These are phyloP conservation scores for Lipophrys pholis DNA, from an alignment of 2,113 vertebrate species.

Conservation along the genomic window DNA sequence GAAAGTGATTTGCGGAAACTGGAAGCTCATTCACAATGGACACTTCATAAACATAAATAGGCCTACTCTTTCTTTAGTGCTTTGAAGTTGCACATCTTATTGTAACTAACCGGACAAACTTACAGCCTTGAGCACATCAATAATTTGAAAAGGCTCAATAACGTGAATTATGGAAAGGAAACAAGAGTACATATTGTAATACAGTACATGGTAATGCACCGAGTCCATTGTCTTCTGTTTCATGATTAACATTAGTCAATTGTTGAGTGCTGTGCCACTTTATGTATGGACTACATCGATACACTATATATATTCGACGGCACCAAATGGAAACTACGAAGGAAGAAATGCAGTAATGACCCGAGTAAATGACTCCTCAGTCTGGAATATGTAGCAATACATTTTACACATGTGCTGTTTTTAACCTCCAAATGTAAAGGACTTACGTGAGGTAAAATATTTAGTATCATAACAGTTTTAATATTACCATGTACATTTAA, in stretches of 20 bases:
- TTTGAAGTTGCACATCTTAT: not conserved
- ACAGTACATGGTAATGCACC: constrained; percentile 32
- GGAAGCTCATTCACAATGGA: constrained; percentile 1
- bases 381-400: constrained; percentile 1
- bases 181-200: constrained; percentile 17
- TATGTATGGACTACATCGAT: constrained; percentile 56
- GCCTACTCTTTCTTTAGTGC: constrained; percentile 16
- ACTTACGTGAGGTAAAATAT: constrained; percentile 9
- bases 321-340: constrained; percentile 10
- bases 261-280: constrained; percentile 45
- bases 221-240: constrained; percentile 39
- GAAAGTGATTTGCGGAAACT: constrained; percentile 15
- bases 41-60: constrained; percentile 1
- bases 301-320: constrained; percentile 33
- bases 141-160: constrained; percentile 16
- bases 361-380: constrained; percentile 2
- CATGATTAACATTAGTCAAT: constrained; percentile 38
- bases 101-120: constrained; percentile 1
- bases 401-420: constrained; percentile 23
- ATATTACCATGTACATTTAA: constrained; percentile 35
- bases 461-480: constrained; percentile 15
- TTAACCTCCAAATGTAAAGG: constrained; percentile 9
- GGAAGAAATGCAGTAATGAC: constrained; percentile 22
- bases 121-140: constrained; percentile 3
- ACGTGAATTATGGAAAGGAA: constrained; percentile 29